phyloP scores from a whole-genome alignment of 2,888 invertebrate species.

The Metopia argyrocephala region DNA sequence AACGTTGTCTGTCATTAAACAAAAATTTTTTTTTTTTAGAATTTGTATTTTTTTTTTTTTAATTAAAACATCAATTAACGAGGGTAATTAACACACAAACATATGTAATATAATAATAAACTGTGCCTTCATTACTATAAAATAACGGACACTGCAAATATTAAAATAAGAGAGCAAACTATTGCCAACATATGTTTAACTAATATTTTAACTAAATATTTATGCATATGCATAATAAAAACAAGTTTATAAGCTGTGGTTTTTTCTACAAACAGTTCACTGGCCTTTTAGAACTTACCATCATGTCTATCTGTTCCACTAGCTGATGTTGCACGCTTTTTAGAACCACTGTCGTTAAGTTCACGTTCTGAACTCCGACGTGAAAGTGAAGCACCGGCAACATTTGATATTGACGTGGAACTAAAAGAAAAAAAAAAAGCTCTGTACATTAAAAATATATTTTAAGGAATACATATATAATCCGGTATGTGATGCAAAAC shows the following conservation, averaged over 20 bases:
- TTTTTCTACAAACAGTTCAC: slow-evolving; percentile 29
- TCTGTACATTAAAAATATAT: no score
- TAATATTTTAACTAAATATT: slow-evolving; percentile 18
- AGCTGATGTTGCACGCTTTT: slow-evolving; percentile 88
- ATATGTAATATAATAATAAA: slow-evolving; percentile 49
- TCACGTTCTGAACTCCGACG: slow-evolving; percentile 92
- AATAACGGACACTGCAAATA: slow-evolving; percentile 44
- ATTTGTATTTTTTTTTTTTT: slow-evolving; percentile 19
- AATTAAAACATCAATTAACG: slow-evolving; percentile 59
- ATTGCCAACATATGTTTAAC: slow-evolving; percentile 26
- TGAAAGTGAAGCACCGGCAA: slow-evolving; percentile 89
- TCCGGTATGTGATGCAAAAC: no score
- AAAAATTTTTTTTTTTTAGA: slow-evolving; percentile 29
- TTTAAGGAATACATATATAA: no score
- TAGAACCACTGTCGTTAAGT: slow-evolving; percentile 82
- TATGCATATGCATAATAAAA: slow-evolving; percentile 2
- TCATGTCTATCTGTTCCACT: slow-evolving; percentile 85
- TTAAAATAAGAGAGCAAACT: slow-evolving; percentile 25
- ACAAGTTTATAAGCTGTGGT: slow-evolving; percentile 24
- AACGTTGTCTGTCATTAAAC: background rate
- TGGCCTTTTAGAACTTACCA: slow-evolving; percentile 78
- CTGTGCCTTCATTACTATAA: slow-evolving; percentile 37
- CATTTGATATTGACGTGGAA: slow-evolving; percentile 94
- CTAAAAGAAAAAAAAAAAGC: no score
- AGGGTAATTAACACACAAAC: slow-evolving; percentile 51